phyloP scores from a whole-genome alignment of 2,113 vertebrate genomes.

The Geococcyx californianus region DNA sequence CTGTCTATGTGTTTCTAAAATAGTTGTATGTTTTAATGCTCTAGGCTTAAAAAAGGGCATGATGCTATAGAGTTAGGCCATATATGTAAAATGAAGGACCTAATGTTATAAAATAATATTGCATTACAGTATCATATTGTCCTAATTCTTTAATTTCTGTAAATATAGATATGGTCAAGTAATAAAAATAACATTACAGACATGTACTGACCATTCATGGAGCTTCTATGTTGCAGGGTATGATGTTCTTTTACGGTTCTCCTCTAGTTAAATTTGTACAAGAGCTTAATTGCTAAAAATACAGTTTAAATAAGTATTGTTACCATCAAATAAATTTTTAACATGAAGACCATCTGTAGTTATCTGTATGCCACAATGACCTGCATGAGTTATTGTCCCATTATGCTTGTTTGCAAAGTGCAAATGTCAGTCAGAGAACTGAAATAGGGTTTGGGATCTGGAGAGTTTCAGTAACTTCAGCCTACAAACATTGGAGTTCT shows the following conservation, averaged over 20 bases:
- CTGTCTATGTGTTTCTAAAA: background rate
- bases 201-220: background rate
- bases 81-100: background rate
- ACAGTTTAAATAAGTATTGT: background rate
- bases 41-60: background rate
- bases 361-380: background rate
- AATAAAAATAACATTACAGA: background rate
- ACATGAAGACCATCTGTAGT: background rate
- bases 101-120: background rate
- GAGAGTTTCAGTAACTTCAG: background rate
- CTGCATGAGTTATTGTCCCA: background rate
- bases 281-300: background rate
- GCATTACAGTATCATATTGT: background rate
- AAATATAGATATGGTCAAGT: background rate
- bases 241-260: background rate
- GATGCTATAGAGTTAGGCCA: background rate
- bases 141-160: background rate
- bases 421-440: background rate
- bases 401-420: background rate
- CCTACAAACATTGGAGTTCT: background rate
- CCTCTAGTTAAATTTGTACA: background rate
- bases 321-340: background rate
- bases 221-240: background rate
- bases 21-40: background rate
- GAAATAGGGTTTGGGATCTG: background rate